Evolutionary conservation across 2,888 invertebrate genomes (phyloP).

Genomic region (Leptogaster cylindrica): DNA sequence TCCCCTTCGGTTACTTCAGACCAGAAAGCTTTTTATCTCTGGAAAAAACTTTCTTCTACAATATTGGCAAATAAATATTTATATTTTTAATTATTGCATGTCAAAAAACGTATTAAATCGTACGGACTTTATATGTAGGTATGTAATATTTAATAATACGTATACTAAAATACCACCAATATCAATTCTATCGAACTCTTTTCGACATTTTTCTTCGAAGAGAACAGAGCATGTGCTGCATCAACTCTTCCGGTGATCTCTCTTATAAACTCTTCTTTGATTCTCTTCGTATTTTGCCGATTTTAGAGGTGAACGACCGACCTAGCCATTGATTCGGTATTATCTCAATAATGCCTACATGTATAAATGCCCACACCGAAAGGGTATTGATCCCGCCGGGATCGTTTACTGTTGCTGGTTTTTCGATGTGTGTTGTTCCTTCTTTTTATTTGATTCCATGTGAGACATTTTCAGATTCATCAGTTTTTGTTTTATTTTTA

Average conservation of each 20-base stretch:
- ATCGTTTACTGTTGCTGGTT: constrained; percentile 18
- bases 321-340: constrained; percentile 40
- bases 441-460: neutral
- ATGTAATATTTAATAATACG: no score
- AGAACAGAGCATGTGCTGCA: neutral
- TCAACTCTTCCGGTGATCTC: neutral
- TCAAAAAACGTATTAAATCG: no score
- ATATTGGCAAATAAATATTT: no score
- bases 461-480: neutral
- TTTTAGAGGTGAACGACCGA: constrained; percentile 40
- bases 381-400: constrained; percentile 41
- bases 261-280: neutral
- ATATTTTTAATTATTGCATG: no score
- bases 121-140: no score
- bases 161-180: no score
- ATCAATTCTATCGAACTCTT: no score
- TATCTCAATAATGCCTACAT: constrained; percentile 40
- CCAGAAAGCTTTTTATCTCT: no score
- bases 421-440: neutral
- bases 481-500: no score
- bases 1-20: no score
- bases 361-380: constrained; percentile 41
- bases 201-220: neutral
- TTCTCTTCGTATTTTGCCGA: constrained; percentile 32
- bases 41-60: no score